These are phyloP conservation scores for Hyles euphorbiae DNA, from an alignment of 1,140 invertebrate genomes.

Conservation along the genomic window DNA sequence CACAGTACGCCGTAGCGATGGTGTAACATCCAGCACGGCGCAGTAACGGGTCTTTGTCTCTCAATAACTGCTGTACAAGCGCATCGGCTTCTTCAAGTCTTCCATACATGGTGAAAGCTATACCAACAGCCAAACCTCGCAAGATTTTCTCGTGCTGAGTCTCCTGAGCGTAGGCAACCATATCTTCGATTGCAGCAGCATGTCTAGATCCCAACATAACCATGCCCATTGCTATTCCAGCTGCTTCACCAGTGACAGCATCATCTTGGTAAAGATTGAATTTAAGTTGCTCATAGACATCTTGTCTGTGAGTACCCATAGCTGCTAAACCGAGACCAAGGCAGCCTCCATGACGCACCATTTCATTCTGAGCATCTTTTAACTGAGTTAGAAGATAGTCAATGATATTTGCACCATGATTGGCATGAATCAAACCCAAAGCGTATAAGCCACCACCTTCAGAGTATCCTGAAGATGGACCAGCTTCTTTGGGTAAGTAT, in stretches of 20 bases:
- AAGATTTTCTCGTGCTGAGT: constrained; percentile 99
- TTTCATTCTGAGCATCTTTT: constrained; percentile 95
- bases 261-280: constrained; percentile 99
- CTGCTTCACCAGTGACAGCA: constrained; percentile 98
- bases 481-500: constrained; percentile 97
- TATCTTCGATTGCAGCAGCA: constrained; percentile 92
- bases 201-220: constrained; percentile 98
- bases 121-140: constrained; percentile 95
- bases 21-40: constrained; percentile 98
- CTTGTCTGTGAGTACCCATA: constrained; percentile 96
- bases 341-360: constrained; percentile 97
- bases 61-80: constrained; percentile 90
- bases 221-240: constrained; percentile 98
- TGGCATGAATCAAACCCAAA: constrained; percentile 98
- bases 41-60: constrained; percentile 90
- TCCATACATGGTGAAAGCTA: constrained; percentile 97
- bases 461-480: constrained; percentile 95
- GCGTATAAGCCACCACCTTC: constrained; percentile 99
- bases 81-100: constrained; percentile 96
- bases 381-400: constrained; percentile 96
- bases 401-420: constrained; percentile 97
- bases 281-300: constrained; percentile 97
- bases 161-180: constrained; percentile 90
- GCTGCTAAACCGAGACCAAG: constrained; percentile 97
- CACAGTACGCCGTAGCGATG: constrained; percentile 98